A percentile compares a stretch with the other conserved stretches of the same genome.
phyloP scores from a whole-genome alignment of 2,888 invertebrate species.

The Dryococelus australis region DNA sequence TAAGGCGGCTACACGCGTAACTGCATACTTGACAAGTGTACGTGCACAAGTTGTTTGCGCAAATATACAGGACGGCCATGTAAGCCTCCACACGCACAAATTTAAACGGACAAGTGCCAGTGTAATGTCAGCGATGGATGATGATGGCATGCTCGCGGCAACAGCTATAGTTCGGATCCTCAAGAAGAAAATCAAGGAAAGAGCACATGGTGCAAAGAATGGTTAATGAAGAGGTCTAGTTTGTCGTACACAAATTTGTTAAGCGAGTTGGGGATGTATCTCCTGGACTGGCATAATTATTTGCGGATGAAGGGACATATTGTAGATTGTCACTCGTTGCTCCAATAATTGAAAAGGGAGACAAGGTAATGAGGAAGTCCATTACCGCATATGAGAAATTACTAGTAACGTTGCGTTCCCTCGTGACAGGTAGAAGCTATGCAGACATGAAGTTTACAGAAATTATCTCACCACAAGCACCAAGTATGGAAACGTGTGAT shows the following conservation, averaged over 20 bases:
- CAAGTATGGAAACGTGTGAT: no score
- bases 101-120: no score
- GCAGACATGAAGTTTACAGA: slow-evolving; percentile 46
- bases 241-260: not conserved
- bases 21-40: no score
- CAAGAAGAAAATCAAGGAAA: not conserved
- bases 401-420: slow-evolving; percentile 49
- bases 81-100: no score
- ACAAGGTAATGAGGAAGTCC: slow-evolving; percentile 51
- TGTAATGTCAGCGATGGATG: no score
- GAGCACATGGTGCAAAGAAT: not conserved
- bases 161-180: no score
- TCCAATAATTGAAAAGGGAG: slow-evolving; percentile 47
- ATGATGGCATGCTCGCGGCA: no score
- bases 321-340: slow-evolving; percentile 29
- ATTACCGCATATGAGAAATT: slow-evolving; percentile 51
- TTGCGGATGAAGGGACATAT: not conserved
- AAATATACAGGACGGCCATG: no score
- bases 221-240: not conserved
- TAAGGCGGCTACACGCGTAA: no score
- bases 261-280: not conserved
- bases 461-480: slow-evolving; percentile 45
- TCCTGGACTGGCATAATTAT: slow-evolving; percentile 13
- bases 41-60: no score
- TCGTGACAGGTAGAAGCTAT: no score